phyloP scores from a whole-genome alignment of 2,113 vertebrate genomes.

The Poeciliopsis occidentalis region DNA sequence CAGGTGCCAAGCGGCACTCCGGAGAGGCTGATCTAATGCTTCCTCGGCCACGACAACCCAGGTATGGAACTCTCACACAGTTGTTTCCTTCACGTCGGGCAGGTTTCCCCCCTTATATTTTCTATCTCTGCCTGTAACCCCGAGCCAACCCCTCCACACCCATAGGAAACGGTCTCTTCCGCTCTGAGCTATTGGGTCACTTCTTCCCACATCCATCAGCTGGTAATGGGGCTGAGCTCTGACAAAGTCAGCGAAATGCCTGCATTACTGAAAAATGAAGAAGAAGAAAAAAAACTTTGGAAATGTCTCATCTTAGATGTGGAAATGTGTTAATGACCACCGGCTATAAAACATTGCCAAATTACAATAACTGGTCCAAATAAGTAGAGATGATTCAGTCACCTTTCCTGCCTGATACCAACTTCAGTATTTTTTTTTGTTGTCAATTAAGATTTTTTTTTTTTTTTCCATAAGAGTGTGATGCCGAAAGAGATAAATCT shows the following conservation, averaged over 20 bases:
- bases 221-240: conserved; percentile 72
- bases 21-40: conserved; percentile 75
- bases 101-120: conserved; percentile 48
- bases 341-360: conserved; percentile 28
- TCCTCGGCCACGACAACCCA: conserved; percentile 67
- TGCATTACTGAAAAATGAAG: conserved; percentile 21
- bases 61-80: conserved; percentile 43
- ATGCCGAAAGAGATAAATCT: not conserved
- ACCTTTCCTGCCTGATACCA: not conserved
- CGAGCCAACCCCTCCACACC: conserved; percentile 28
- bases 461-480: not conserved
- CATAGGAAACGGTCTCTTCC: conserved; percentile 74
- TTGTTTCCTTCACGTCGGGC: conserved; percentile 33
- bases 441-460: not conserved
- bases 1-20: conserved; percentile 66
- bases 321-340: conserved; percentile 42
- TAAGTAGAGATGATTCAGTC: no score
- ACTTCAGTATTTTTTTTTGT: not conserved
- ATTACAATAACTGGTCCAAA: not conserved
- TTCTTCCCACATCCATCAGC: conserved; percentile 79
- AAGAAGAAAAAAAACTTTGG: conserved; percentile 25
- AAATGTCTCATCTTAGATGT: conserved; percentile 15
- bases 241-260: conserved; percentile 39
- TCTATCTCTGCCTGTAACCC: conserved; percentile 43
- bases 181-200: conserved; percentile 69